Evolutionary conservation across 2,888 invertebrate species (phyloP).

Genomic region (Eupithecia subumbrata): DNA sequence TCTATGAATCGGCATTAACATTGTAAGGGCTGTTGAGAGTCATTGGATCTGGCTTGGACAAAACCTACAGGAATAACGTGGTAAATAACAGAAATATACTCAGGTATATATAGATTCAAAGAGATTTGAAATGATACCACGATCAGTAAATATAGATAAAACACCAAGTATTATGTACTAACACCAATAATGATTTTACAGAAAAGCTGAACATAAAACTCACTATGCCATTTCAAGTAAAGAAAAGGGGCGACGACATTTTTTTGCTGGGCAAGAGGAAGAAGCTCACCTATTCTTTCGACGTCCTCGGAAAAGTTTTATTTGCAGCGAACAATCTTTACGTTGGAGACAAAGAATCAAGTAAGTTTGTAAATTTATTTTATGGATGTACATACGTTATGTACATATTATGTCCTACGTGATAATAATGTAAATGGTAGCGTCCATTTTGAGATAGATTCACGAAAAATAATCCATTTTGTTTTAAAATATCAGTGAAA

Average conservation of each 20-base stretch:
- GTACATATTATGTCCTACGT: neutral
- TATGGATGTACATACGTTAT: too few relatives aligned
- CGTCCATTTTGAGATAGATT: neutral
- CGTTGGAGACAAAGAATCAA: conserved; percentile 54
- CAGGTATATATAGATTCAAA: neutral
- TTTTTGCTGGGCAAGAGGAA: conserved; percentile 45
- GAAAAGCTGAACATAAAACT: conserved; percentile 51
- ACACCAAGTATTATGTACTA: neutral
- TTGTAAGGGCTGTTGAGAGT: neutral
- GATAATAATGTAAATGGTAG: neutral
- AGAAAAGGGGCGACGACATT: conserved; percentile 48
- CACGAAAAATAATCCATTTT: neutral
- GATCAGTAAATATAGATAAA: conserved; percentile 1
- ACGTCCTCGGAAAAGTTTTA: conserved; percentile 47
- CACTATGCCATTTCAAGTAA: conserved; percentile 42
- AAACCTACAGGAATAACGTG: neutral
- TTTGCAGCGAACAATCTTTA: conserved; percentile 52
- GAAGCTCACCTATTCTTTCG: conserved; percentile 43
- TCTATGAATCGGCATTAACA: neutral
- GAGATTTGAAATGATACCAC: neutral
- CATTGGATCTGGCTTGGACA: neutral
- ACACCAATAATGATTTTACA: conserved; percentile 41
- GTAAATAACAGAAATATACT: neutral
- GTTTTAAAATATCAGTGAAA: neutral
- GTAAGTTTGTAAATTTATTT: conserved; percentile 49